Percentiles rank a stretch among this genome's conserved stretches.
phyloP scores from a whole-genome alignment of 2,888 invertebrate genomes.

The Cantharis nigra region DNA sequence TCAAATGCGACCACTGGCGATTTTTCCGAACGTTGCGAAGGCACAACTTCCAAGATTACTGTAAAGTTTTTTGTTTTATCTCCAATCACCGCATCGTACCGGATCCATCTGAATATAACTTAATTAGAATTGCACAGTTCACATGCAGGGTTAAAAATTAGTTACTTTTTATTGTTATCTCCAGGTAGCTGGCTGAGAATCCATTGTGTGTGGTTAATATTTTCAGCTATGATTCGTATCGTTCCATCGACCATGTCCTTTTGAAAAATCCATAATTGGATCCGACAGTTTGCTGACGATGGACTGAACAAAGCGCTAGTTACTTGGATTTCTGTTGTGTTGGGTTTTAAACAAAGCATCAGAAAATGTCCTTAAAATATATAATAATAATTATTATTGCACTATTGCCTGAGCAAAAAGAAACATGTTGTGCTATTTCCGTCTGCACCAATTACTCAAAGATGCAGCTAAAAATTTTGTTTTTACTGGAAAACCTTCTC shows the following conservation, averaged over 20 bases:
- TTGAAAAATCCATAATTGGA: slow-evolving; percentile 69
- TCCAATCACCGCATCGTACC: slow-evolving; percentile 61
- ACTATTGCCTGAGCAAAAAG: too few species aligned
- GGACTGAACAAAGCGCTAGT: slow-evolving; percentile 64
- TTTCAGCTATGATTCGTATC: slow-evolving; percentile 68
- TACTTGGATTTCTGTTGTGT: slow-evolving; percentile 60
- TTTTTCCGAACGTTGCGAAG: slow-evolving; percentile 49
- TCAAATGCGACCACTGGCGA: slow-evolving; percentile 80
- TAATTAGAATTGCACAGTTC: too few species aligned
- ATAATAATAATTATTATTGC: too few species aligned
- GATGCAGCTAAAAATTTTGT: too few species aligned
- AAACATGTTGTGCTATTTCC: too few species aligned
- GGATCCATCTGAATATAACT: slow-evolving; percentile 57
- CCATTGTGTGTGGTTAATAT: slow-evolving; percentile 65
- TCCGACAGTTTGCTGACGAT: slow-evolving; percentile 62
- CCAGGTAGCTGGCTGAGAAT: slow-evolving; percentile 65
- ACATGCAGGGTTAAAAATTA: too few species aligned
- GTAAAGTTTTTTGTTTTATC: slow-evolving; percentile 67
- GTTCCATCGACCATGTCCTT: slow-evolving; percentile 68
- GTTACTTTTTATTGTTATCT: slow-evolving; percentile 64
- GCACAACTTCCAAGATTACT: slow-evolving; percentile 69
- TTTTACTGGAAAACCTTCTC: too few species aligned
- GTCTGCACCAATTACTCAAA: too few species aligned
- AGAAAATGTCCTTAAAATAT: slow-evolving; percentile 71
- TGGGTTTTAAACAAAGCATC: slow-evolving; percentile 66